Evolutionary conservation across 2,113 vertebrate genomes (phyloP), one percentile per base, ranked within the genome.

Genomic region (Aptenodytes patagonicus): DNA sequence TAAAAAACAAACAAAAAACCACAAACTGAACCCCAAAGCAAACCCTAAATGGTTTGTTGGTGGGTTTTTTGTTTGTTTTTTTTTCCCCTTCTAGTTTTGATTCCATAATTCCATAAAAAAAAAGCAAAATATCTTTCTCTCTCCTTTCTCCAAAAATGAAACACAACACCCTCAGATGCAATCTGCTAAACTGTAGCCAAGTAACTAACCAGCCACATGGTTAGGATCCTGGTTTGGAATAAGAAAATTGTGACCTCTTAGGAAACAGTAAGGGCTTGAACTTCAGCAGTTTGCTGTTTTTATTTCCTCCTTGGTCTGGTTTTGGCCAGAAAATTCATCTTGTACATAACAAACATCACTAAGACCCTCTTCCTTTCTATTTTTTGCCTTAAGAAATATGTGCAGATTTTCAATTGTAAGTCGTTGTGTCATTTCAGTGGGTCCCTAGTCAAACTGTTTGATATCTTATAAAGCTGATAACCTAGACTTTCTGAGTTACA

Each of bases 1-100:
- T 46, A 71, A 82, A 83, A 81, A 31, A 1, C 4, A 58, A 75
- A n/a, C 1, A 54, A 24, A 13, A 57, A 0, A 0, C 1, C 32
- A 57, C 4, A 6, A 47, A n/a, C 1, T 2, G 65, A 52, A n/a
- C 7, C 2, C 6, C 11, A 32, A 32, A 85, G 36, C 3, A 70
- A 89, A 66, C 17, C 11, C 29, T 87, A 32, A 61, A 68, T 47
- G 6, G 2, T n/a, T 42, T 54, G 6, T 8, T 51, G 10, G 8
- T 49, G 46, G 9, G 44, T n/a, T 17, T 4, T 8, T 49, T 10
- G 11, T 8, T 18, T 16, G 9, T 32, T 20, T 69, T 22, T 2
- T 58, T 24, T 52, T 15, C 6, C 42, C 2, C 13, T 60, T 68
- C 13, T 68, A 38, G 14, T 28, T 62, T 69, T 79, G 28, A 55